Percentiles rank a stretch among this genome's conserved stretches.
Evolutionary conservation across 1,140 invertebrate species (phyloP).

Genomic region (Magallana ariakensis): DNA sequence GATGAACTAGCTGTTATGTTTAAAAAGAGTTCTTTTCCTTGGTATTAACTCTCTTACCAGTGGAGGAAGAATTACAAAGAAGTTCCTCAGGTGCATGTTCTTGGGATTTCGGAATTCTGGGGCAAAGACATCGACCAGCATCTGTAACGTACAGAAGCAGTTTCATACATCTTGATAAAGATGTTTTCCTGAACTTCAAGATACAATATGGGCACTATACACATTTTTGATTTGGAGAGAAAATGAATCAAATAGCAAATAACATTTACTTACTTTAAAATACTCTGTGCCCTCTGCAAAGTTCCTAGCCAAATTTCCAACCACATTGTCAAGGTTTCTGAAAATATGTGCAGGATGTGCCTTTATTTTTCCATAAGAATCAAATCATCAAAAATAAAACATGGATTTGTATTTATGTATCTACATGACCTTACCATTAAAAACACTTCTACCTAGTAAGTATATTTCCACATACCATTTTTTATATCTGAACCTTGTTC

Average conservation of each 20-base stretch:
- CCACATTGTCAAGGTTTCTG: constrained; percentile 86
- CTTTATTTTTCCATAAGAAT: too few relatives aligned
- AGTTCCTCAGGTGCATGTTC: constrained; percentile 95
- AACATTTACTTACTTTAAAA: constrained; percentile 85
- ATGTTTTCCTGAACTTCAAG: too few relatives aligned
- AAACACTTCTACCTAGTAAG: too few relatives aligned
- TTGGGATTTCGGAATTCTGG: constrained; percentile 91
- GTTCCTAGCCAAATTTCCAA: constrained; percentile 89
- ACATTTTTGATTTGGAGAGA: too few relatives aligned
- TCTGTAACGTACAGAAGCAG: constrained; percentile 78
- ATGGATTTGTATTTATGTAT: background rate
- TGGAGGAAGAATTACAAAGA: constrained; percentile 95
- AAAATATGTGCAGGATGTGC: too few relatives aligned
- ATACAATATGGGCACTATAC: background rate
- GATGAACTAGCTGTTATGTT: too few relatives aligned
- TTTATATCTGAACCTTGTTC: too few relatives aligned
- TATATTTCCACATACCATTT: background rate
- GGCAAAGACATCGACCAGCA: constrained; percentile 95
- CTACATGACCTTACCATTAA: background rate
- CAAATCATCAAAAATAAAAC: constrained; percentile 64
- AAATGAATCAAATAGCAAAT: background rate
- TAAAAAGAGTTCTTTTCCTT: background rate
- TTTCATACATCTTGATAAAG: too few relatives aligned
- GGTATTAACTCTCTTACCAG: constrained; percentile 80
- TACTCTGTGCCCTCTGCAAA: constrained; percentile 97